Percentiles rank a stretch among this genome's conserved stretches.
These are phyloP conservation scores for Lochmaea crataegi DNA, from an alignment of 2,888 invertebrate species.

Conservation along the genomic window DNA sequence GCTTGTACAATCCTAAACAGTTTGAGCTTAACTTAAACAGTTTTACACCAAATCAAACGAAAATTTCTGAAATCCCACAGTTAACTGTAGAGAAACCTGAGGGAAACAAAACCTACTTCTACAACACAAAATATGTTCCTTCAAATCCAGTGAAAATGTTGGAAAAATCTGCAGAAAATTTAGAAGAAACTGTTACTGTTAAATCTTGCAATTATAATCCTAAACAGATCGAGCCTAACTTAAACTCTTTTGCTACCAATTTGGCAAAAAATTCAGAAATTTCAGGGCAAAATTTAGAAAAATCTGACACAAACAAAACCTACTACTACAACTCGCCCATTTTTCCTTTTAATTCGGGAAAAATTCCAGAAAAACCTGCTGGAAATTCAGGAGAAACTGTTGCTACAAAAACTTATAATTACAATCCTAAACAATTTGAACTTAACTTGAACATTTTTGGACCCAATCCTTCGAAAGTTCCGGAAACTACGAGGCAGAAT, in stretches of 20 bases:
- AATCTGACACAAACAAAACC: background rate
- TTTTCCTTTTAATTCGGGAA: background rate
- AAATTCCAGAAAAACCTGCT: background rate
- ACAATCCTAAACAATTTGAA: conserved; percentile 9
- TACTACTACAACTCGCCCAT: background rate
- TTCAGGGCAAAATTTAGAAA: background rate
- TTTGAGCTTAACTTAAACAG: background rate
- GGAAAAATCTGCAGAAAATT: conserved; percentile 8
- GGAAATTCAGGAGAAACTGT: background rate
- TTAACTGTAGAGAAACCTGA: background rate
- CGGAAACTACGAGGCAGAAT: background rate
- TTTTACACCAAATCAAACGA: background rate
- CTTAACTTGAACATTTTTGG: background rate
- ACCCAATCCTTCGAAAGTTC: background rate
- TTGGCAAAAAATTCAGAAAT: background rate
- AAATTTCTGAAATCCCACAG: background rate
- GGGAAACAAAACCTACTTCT: background rate
- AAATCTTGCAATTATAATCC: background rate
- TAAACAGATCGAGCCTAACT: background rate
- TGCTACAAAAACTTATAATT: background rate
- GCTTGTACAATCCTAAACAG: background rate
- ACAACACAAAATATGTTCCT: background rate
- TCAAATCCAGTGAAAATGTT: background rate
- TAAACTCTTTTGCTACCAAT: conserved; percentile 4
- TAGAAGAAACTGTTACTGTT: background rate